These are phyloP conservation scores for Montipora capitata DNA, from an alignment of 92 coral and sea anemone genomes.

Conservation along the genomic window DNA sequence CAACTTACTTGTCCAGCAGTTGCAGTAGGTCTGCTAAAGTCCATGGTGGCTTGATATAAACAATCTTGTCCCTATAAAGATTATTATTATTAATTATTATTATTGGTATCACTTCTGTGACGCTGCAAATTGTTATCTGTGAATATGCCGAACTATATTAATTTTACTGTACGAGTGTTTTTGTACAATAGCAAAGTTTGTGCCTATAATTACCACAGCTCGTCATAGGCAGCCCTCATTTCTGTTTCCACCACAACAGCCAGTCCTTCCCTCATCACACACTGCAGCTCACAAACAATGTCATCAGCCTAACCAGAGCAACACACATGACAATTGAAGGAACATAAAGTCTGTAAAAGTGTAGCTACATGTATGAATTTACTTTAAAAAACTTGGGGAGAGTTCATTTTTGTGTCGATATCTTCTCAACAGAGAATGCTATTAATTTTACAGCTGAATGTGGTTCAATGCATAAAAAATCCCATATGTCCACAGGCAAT, in stretches of 20 bases:
- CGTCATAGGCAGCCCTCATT: constrained; percentile 98
- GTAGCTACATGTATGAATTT: too few relatives aligned
- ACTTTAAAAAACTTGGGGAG: too few relatives aligned
- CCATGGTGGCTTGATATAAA: constrained; percentile 97
- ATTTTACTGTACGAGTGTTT: too few relatives aligned
- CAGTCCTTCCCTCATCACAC: constrained; percentile 95
- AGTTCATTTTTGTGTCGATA: too few relatives aligned
- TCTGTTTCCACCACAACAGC: constrained; percentile 95
- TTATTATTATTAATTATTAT: too few relatives aligned
- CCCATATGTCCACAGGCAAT: too few relatives aligned
- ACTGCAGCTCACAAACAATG: constrained; percentile 93
- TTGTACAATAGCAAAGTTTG: not conserved
- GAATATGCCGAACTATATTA: too few relatives aligned
- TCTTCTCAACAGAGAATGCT: too few relatives aligned
- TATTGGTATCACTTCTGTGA: not conserved
- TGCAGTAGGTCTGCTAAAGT: constrained; percentile 90
- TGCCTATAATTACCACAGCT: constrained; percentile 80
- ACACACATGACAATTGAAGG: not conserved
- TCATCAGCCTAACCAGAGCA: constrained; percentile 89
- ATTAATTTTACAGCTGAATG: too few relatives aligned
- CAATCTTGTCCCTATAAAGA: constrained; percentile 82
- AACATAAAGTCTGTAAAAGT: too few relatives aligned
- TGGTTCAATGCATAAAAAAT: too few relatives aligned
- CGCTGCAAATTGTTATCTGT: too few relatives aligned
- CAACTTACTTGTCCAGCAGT: constrained; percentile 88